phyloP scores from a whole-genome alignment of 2,888 invertebrate genomes.

The Peribatodes rhomboidaria region DNA sequence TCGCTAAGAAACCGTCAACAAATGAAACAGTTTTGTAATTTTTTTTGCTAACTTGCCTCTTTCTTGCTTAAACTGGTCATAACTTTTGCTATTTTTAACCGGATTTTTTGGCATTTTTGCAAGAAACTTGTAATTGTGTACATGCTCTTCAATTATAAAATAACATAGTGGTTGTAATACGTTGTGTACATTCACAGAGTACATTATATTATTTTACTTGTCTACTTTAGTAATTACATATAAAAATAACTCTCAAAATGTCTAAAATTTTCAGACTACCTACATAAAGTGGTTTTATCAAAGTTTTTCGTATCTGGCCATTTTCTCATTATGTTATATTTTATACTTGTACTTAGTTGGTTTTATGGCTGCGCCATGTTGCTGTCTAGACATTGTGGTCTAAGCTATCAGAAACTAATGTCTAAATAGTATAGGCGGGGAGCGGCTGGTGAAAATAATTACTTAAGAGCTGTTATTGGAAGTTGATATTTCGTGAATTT shows the following conservation, averaged over 20 bases:
- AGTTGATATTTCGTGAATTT: background rate
- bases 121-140: too few species aligned
- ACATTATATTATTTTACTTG: background rate
- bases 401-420: slow-evolving; percentile 21
- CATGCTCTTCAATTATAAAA: too few species aligned
- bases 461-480: slow-evolving; percentile 3
- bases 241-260: too few species aligned
- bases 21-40: too few species aligned
- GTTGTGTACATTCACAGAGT: too few species aligned
- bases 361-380: slow-evolving; percentile 33
- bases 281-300: slow-evolving; percentile 20
- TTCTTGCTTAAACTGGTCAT: too few species aligned
- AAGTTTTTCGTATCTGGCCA: slow-evolving; percentile 14
- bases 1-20: too few species aligned
- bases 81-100: too few species aligned
- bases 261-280: background rate
- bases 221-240: background rate
- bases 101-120: too few species aligned
- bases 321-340: slow-evolving; percentile 44
- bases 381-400: slow-evolving; percentile 41
- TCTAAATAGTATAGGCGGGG: slow-evolving; percentile 17
- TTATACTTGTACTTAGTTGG: slow-evolving; percentile 19
- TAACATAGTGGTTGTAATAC: too few species aligned
- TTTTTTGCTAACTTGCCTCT: too few species aligned
- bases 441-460: slow-evolving; percentile 9